These are phyloP conservation scores for Clarias laeviceps DNA, from an alignment of 2,797 vertebrate species.

Conservation along the genomic window DNA sequence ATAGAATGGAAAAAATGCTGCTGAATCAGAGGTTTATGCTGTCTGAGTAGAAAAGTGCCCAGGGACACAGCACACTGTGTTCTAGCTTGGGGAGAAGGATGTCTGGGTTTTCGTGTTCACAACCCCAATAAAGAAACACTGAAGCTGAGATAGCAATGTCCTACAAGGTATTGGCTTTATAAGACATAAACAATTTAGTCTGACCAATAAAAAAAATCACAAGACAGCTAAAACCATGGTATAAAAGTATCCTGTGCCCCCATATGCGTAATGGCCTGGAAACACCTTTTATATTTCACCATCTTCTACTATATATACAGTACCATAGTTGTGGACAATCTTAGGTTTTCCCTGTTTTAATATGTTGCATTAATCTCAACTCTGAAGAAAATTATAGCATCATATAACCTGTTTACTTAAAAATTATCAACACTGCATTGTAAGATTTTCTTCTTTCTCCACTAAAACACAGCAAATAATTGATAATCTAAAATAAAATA, in stretches of 20 bases:
- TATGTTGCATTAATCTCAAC: neutral
- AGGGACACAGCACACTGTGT: neutral
- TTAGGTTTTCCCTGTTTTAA: neutral
- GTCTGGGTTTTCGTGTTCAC: slow-evolving; percentile 14
- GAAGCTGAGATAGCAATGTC: slow-evolving; percentile 23
- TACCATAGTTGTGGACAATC: no score
- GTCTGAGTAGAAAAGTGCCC: neutral
- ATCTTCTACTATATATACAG: neutral
- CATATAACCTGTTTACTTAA: neutral
- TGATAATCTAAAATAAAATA: neutral
- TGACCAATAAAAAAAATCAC: slow-evolving; percentile 9
- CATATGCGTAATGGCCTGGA: neutral
- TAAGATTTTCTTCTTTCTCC: neutral
- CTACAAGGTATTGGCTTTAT: neutral
- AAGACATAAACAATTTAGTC: slow-evolving; percentile 9
- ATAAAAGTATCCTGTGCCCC: neutral
- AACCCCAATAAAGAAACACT: slow-evolving; percentile 8
- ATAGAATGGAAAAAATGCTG: neutral
- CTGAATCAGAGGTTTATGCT: slow-evolving; percentile 6
- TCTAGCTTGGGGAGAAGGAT: neutral
- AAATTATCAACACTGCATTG: neutral
- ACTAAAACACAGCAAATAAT: neutral
- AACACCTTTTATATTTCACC: neutral
- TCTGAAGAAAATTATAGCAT: neutral
- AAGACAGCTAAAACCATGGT: neutral